A percentile compares a stretch with the other conserved stretches of the same genome.
Evolutionary conservation across 2,797 vertebrate species (phyloP).

Genomic region (Polyboroides typus): DNA sequence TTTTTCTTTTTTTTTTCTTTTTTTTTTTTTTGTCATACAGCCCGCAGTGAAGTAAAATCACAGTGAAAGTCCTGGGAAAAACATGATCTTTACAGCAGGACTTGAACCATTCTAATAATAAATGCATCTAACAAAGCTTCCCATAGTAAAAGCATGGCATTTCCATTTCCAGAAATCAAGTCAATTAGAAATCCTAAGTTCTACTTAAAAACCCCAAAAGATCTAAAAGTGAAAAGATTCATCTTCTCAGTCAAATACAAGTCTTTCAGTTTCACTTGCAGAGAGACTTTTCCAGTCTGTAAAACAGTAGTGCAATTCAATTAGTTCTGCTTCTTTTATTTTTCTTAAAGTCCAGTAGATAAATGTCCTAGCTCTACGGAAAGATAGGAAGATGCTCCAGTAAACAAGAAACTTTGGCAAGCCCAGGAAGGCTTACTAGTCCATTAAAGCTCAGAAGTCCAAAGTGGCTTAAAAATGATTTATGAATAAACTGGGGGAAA

Average conservation of each 20-base stretch:
- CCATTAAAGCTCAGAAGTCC: constrained; percentile 79
- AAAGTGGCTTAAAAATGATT: constrained; percentile 71
- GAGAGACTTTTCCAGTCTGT: constrained; percentile 83
- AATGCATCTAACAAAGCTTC: constrained; percentile 77
- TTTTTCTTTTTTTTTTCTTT: background rate
- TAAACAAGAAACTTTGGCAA: constrained; percentile 84
- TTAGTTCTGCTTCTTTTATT: constrained; percentile 81
- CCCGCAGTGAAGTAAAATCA: constrained; percentile 84
- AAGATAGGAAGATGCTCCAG: constrained; percentile 82
- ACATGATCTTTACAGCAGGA: constrained; percentile 78
- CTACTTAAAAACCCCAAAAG: constrained; percentile 86
- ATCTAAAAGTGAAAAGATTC: constrained; percentile 84
- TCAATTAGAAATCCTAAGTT: constrained; percentile 83
- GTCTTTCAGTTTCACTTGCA: constrained; percentile 78
- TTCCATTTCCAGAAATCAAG: constrained; percentile 80
- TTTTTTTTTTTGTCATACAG: constrained; percentile 56
- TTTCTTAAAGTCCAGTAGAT: constrained; percentile 81
- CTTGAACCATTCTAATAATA: constrained; percentile 76
- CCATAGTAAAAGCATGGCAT: constrained; percentile 78
- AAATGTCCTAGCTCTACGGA: constrained; percentile 79
- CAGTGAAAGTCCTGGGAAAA: constrained; percentile 89
- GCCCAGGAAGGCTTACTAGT: constrained; percentile 78
- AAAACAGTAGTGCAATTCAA: constrained; percentile 94
- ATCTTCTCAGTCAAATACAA: constrained; percentile 73
- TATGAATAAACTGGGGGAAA: constrained; percentile 32